Evolutionary conservation across 1,140 invertebrate genomes (phyloP).

Genomic region (Rhizoglyphus robini): DNA sequence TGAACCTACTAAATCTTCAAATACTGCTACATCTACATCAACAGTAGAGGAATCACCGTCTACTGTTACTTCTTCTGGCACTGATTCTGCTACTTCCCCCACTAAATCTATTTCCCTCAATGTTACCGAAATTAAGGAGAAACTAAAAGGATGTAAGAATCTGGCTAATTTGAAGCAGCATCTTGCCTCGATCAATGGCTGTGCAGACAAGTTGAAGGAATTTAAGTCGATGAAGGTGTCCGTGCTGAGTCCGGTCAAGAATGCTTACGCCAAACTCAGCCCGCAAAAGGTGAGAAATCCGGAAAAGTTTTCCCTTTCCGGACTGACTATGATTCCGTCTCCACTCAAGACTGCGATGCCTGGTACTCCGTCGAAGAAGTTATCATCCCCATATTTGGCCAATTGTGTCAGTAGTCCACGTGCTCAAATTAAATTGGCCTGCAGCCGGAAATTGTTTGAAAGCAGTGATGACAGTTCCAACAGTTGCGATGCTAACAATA

Average conservation of each 20-base stretch:
- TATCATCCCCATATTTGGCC: neutral
- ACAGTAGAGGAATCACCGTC: no score
- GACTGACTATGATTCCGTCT: neutral
- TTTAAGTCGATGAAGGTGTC: conserved; percentile 14
- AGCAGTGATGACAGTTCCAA: neutral
- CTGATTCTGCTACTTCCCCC: neutral
- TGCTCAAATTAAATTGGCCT: neutral
- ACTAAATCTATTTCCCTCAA: neutral
- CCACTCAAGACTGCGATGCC: neutral
- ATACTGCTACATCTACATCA: no score
- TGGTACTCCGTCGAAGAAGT: neutral
- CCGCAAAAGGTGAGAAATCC: neutral
- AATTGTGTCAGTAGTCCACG: neutral
- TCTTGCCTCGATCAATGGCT: neutral
- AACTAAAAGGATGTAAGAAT: conserved; percentile 6
- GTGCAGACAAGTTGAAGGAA: conserved; percentile 3
- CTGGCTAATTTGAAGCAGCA: neutral
- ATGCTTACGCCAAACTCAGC: neutral
- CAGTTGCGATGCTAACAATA: conserved; percentile 25
- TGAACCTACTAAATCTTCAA: no score
- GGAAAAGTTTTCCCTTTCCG: neutral
- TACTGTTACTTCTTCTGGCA: no score
- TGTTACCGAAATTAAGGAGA: conserved; percentile 3
- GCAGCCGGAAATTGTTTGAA: neutral
- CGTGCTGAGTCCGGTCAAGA: neutral